Evolutionary conservation across 2,113 vertebrate species (phyloP).

Genomic region (Seriola aureovittata): DNA sequence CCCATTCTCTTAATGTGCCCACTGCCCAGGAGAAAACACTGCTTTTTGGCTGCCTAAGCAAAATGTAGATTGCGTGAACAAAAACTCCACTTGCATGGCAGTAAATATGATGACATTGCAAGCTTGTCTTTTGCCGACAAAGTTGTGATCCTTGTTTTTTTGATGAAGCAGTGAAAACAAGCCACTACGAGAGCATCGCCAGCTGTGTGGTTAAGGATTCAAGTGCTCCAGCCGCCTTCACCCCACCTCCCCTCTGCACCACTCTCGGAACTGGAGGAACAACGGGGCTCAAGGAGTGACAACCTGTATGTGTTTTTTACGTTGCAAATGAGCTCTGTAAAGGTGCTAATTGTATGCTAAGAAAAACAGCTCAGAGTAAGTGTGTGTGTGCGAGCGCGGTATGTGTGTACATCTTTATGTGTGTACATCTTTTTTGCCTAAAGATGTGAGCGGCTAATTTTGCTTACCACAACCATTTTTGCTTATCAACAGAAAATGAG

Average conservation of each 20-base stretch:
- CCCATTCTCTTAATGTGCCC: slow-evolving; percentile 61
- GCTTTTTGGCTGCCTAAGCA: slow-evolving; percentile 79
- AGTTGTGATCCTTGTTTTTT: slow-evolving; percentile 79
- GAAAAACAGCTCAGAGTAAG: slow-evolving; percentile 22
- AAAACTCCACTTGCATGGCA: slow-evolving; percentile 78
- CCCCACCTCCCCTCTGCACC: background rate
- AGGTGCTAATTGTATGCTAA: slow-evolving; percentile 59
- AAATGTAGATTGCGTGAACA: slow-evolving; percentile 81
- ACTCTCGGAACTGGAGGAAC: slow-evolving; percentile 2
- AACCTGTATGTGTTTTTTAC: slow-evolving; percentile 28
- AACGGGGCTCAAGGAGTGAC: slow-evolving; percentile 35
- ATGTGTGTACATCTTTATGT: slow-evolving; percentile 22
- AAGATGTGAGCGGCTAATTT: slow-evolving; percentile 72
- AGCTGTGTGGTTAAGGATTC: slow-evolving; percentile 61
- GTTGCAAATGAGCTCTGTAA: slow-evolving; percentile 49
- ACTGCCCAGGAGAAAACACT: slow-evolving; percentile 70
- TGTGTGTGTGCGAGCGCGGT: slow-evolving; percentile 31
- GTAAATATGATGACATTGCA: slow-evolving; percentile 84
- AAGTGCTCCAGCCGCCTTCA: slow-evolving; percentile 1
- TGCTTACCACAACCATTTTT: slow-evolving; percentile 76
- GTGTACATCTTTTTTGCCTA: slow-evolving; percentile 61
- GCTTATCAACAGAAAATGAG: slow-evolving; percentile 80
- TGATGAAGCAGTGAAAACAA: slow-evolving; percentile 82
- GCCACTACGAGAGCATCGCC: slow-evolving; percentile 58
- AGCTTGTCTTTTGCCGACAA: slow-evolving; percentile 82